These are phyloP conservation scores for Tursiops truncatus DNA, from an alignment of 2,113 vertebrate species.

Conservation along the genomic window DNA sequence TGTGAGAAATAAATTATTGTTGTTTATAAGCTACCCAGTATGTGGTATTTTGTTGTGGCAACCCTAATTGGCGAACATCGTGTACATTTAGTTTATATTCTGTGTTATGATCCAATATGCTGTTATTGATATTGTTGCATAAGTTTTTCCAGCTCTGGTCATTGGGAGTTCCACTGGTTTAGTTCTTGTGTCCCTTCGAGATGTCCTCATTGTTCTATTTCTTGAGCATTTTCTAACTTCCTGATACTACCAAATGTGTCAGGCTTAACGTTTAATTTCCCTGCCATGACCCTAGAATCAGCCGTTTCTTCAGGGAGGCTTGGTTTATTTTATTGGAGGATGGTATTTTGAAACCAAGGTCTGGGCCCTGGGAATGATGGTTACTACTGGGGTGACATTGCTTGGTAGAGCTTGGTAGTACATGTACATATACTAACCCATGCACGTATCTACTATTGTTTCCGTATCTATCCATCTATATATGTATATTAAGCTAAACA, in stretches of 20 bases:
- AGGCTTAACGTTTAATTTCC: background rate
- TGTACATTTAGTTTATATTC: background rate
- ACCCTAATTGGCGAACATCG: background rate
- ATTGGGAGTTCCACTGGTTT: background rate
- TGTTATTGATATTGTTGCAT: background rate
- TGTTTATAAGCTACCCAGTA: background rate
- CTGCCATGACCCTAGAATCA: background rate
- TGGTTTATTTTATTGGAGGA: background rate
- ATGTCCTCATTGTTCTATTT: background rate
- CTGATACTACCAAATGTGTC: too few species aligned
- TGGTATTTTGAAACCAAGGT: background rate
- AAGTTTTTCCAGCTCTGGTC: background rate
- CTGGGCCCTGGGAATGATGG: background rate
- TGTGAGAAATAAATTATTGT: background rate
- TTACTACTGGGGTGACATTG: background rate
- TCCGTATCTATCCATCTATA: background rate
- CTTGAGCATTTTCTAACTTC: background rate
- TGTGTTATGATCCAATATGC: background rate
- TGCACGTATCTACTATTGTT: background rate
- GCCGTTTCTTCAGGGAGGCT: background rate
- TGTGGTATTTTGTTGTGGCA: background rate
- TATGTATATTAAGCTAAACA: background rate
- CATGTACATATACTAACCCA: background rate
- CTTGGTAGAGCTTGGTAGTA: background rate
- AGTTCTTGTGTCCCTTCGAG: background rate